Base-by-base conservation (phyloP, 2,888 invertebrate genomes). In the Latrodectus elegans region DNA sequence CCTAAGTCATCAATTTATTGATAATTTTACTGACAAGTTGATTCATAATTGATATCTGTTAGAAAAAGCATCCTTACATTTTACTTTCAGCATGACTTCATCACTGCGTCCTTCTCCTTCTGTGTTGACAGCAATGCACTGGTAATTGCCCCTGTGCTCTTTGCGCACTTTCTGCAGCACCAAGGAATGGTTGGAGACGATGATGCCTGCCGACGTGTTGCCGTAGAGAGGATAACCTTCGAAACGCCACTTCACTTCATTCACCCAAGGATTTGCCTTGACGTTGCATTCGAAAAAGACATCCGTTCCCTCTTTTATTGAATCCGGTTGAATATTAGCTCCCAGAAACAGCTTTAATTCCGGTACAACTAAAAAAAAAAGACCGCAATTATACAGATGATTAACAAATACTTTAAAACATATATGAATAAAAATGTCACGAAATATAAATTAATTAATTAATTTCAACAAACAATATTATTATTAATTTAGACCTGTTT, bases 231-330 rank as follows among this genome's bases (percentile, higher is more conserved):
- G 89, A 49, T 87, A 83, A 6, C 90, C 90, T 76, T 90, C 89
- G 70, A 90, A 90, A 15, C 89, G 94, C 97, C 97, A 97, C 90
- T 95, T 95, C 89, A 97, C 94, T 91, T 96, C 95, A 91, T 96
- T 94, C 94, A 95, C 96, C 89, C 95, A 95, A 60, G 97, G 97
- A 93, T 97, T 97, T 91, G 97, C 96, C 91, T 95, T 95, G 91
- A 97, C 96, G 93, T 96, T 96, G 93, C 97, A 97, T 93, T 97
- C 97, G 93, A 97, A 97, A 94, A 97, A 97, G 88, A 97, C 96
- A 93, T 97, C 97, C 91, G 96, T 97, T 78, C 97, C 96, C 93
- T 97, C 97, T 93, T 97, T 97, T 93, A 97, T 97, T 93, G 96
- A 96, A 90, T 95, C 95, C 83, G 96, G 95, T 91, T 95, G 95